Evolutionary conservation across 2,888 invertebrate genomes (phyloP), one percentile per base, ranked within the genome.

Genomic region (Raillietiella orientalis): DNA sequence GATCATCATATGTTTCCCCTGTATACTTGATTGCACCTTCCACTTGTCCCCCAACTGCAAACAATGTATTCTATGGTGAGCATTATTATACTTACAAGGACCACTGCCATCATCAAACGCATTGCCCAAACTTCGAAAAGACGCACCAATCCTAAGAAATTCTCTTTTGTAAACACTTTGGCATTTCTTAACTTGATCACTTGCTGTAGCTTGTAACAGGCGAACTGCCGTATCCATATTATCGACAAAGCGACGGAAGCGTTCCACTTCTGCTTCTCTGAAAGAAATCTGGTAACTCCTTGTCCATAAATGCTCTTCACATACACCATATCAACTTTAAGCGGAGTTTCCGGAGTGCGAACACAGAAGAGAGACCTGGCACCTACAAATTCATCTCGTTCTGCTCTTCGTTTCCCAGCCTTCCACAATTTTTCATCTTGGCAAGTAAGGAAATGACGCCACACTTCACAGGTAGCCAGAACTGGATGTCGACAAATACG

Each of bases 391-490:
- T 74, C 69, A 46, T 96, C 93, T 39, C 69, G 71, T 47, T 96
- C 93, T 1, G 93, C 90, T 46, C 64, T 66, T 33, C 93, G 55
- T 48, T 93, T 93, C 3, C 93, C 93, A 24, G 61, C 62, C 50
- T 96, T 96, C 93, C 93, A 96, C 36, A 70, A 63, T 46, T 84
- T 87, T 38, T 84, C 90, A 50, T 93, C 90, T 5, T 77, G 84
- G 43, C 90, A 90, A 3, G 79, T 79, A 25, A 96, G 59, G 46
- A 96, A 96, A 46, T 96, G 93, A 41, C 71, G 64, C 75, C 87
- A 90, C 1, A 90, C 90, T 35, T 75, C 72, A 39, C 67, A 67
- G 36, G 63, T 64, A 3, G 82, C 74, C 21, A 96, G 51, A 5
- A 96, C 75, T 3, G 93, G 93, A 55, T 96, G 93, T 29, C 75